These are phyloP conservation scores for Muntiacus muntjak DNA, from an alignment of 2,113 vertebrate genomes.

Conservation along the genomic window DNA sequence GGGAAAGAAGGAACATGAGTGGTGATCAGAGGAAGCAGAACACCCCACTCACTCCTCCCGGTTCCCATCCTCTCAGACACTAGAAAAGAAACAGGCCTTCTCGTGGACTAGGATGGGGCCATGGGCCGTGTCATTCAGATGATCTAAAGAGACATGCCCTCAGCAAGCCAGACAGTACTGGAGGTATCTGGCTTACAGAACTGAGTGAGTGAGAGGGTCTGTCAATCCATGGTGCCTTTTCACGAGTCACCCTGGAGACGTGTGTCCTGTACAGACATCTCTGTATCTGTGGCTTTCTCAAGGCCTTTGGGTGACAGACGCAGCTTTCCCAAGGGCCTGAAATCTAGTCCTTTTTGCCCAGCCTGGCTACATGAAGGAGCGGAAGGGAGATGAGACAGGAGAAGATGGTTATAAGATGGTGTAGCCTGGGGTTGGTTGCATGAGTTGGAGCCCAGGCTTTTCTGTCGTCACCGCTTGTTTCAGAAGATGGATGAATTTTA, in stretches of 20 bases:
- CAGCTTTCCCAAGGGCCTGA: not conserved
- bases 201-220: not conserved
- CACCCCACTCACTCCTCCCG: rapidly evolving
- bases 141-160: not conserved
- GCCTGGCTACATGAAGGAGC: not conserved
- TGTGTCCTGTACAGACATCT: not conserved
- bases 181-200: not conserved
- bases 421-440: no score
- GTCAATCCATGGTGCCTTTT: not conserved
- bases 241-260: not conserved
- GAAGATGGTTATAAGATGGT: not conserved
- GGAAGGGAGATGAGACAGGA: not conserved
- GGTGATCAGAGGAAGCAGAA: not conserved
- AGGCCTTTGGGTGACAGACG: not conserved
- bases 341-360: not conserved
- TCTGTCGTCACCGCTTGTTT: not conserved
- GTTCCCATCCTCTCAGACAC: not conserved
- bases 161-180: not conserved
- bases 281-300: not conserved
- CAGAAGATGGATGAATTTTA: not conserved
- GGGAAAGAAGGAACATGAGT: not conserved
- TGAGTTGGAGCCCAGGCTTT: not conserved
- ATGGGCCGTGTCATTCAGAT: not conserved
- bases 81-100: not conserved
- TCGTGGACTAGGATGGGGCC: not conserved